These are phyloP conservation scores for Pachyramphus minor DNA, from an alignment of 2,113 vertebrate genomes.

Conservation along the genomic window DNA sequence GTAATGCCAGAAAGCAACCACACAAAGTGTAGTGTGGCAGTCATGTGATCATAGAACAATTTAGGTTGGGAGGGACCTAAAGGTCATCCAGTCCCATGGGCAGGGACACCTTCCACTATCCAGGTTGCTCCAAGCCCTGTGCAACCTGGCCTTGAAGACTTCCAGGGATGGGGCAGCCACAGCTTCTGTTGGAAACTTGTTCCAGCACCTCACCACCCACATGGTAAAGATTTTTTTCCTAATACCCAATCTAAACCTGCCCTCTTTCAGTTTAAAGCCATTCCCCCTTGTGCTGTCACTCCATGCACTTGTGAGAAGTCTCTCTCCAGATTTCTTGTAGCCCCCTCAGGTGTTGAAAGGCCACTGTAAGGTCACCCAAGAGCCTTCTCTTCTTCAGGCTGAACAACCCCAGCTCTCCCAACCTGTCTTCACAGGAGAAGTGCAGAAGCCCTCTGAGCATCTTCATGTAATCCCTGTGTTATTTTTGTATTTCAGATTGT, in stretches of 20 bases:
- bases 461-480: neutral
- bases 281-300: neutral
- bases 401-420: neutral
- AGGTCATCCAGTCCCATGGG: neutral
- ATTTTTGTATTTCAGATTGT: neutral
- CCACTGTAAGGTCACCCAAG: neutral
- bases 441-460: neutral
- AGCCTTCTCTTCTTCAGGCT: neutral
- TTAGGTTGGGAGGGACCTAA: neutral
- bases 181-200: neutral
- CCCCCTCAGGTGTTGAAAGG: neutral
- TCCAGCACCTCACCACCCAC: neutral
- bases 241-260: neutral
- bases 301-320: neutral
- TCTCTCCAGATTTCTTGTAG: neutral
- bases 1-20: neutral
- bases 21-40: neutral
- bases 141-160: neutral
- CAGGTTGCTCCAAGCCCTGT: neutral
- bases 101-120: neutral
- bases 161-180: neutral
- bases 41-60: neutral
- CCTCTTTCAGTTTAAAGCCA: neutral
- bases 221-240: neutral
- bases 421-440: neutral